These are phyloP conservation scores for Chromobotia macracanthus DNA, from an alignment of 2,797 vertebrate genomes.

Conservation along the genomic window DNA sequence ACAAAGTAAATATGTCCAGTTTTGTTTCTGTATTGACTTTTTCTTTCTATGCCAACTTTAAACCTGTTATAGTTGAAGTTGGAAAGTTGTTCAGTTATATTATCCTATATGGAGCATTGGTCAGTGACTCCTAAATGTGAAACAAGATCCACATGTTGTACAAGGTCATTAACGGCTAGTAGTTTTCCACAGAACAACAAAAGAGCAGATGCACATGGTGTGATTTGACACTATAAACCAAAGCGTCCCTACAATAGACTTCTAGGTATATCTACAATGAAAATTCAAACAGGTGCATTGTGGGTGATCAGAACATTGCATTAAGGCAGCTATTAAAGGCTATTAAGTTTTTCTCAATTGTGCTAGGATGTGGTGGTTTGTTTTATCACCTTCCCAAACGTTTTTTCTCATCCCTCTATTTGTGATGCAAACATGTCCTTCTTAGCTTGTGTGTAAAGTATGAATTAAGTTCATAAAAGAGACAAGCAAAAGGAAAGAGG, in stretches of 20 bases:
- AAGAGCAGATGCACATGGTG: constrained; percentile 13
- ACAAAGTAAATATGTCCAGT: too few relatives aligned
- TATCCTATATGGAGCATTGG: too few relatives aligned
- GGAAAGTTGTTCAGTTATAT: too few relatives aligned
- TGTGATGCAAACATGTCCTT: not conserved
- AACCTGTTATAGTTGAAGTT: too few relatives aligned
- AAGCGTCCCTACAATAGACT: not conserved
- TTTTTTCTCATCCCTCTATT: constrained; percentile 3
- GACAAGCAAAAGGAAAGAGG: not conserved
- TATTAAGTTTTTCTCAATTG: not conserved
- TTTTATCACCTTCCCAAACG: constrained; percentile 31
- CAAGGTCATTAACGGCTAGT: not conserved
- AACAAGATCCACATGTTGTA: not conserved
- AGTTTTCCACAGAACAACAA: not conserved
- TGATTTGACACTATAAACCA: not conserved
- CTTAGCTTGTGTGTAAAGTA: not conserved
- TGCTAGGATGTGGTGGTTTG: not conserved
- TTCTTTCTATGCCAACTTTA: too few relatives aligned
- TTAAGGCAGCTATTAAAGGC: not conserved
- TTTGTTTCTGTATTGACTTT: too few relatives aligned
- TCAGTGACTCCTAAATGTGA: too few relatives aligned
- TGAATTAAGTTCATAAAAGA: not conserved
- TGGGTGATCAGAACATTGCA: not conserved
- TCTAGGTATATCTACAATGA: not conserved
- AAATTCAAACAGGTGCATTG: constrained; percentile 8